Conservation (phyloP, 2,797 vertebrate species). For the Pseudopleuronectes americanus region DNA sequence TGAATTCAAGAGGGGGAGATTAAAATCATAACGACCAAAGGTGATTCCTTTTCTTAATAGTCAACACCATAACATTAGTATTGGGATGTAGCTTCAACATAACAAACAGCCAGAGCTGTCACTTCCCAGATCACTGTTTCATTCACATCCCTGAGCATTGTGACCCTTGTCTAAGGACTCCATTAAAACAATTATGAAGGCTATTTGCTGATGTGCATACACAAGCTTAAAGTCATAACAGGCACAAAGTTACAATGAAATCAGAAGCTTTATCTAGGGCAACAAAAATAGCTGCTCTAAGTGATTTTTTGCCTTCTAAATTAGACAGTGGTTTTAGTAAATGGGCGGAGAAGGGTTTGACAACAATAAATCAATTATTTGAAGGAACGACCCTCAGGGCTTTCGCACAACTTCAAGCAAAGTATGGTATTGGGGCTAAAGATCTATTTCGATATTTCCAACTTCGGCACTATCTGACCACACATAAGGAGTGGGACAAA, state of each 20-base stretch:
- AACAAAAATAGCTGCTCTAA: too few relatives aligned
- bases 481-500: too few relatives aligned
- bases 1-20: slow-evolving; percentile 53
- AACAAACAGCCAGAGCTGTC: not conserved
- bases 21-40: too few relatives aligned
- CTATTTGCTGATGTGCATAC: slow-evolving; percentile 7
- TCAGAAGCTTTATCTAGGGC: not conserved
- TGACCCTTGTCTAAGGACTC: not conserved
- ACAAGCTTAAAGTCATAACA: not conserved
- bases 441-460: too few relatives aligned
- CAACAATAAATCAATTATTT: too few relatives aligned
- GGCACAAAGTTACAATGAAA: slow-evolving; percentile 1
- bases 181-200: not conserved
- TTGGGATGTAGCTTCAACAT: not conserved
- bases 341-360: too few relatives aligned
- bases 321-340: too few relatives aligned
- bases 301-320: too few relatives aligned
- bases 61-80: not conserved
- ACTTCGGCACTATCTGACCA: too few relatives aligned
- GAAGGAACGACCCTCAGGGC: too few relatives aligned
- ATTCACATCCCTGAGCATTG: slow-evolving; percentile 15
- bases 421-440: too few relatives aligned
- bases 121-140: slow-evolving; percentile 26
- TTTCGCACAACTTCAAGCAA: too few relatives aligned
- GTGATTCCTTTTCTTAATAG: not conserved